These are phyloP conservation scores for Crambe crambe DNA, from an alignment of 37 sponge, comb jelly and placozoan genomes.

Conservation along the genomic window DNA sequence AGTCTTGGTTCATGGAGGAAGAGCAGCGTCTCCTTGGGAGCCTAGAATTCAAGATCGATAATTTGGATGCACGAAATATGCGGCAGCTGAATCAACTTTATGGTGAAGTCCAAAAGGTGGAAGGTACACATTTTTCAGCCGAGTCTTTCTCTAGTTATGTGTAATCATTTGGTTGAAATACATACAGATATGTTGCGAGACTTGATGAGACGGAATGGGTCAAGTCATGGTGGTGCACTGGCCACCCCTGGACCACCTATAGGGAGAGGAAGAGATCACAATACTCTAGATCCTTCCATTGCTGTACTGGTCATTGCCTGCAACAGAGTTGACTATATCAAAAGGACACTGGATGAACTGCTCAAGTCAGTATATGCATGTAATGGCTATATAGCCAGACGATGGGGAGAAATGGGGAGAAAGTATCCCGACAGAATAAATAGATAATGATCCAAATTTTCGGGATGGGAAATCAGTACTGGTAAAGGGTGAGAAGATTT, in stretches of 20 bases:
- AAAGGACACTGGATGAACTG: slow-evolving; percentile 48
- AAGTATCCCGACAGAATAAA: too few relatives aligned
- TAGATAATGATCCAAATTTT: too few relatives aligned
- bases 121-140: slow-evolving; percentile 19
- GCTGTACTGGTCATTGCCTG: slow-evolving; percentile 88
- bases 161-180: neutral
- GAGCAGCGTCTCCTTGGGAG: slow-evolving; percentile 8
- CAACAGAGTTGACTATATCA: slow-evolving; percentile 57
- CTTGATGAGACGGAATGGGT: neutral
- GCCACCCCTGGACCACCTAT: neutral
- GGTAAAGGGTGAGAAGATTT: too few relatives aligned
- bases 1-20: slow-evolving; percentile 26
- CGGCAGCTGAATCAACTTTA: slow-evolving; percentile 50
- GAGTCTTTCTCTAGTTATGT: neutral
- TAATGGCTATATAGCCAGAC: neutral
- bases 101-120: slow-evolving; percentile 28
- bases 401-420: too few relatives aligned
- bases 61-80: slow-evolving; percentile 52
- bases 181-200: neutral
- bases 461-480: too few relatives aligned
- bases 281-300: slow-evolving; percentile 20
- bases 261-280: neutral
- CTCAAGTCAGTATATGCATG: slow-evolving; percentile 44
- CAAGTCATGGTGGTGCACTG: neutral
- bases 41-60: slow-evolving; percentile 47